Evolutionary conservation across 2,113 vertebrate species (phyloP).

Genomic region (Gymnocephalus cernua): DNA sequence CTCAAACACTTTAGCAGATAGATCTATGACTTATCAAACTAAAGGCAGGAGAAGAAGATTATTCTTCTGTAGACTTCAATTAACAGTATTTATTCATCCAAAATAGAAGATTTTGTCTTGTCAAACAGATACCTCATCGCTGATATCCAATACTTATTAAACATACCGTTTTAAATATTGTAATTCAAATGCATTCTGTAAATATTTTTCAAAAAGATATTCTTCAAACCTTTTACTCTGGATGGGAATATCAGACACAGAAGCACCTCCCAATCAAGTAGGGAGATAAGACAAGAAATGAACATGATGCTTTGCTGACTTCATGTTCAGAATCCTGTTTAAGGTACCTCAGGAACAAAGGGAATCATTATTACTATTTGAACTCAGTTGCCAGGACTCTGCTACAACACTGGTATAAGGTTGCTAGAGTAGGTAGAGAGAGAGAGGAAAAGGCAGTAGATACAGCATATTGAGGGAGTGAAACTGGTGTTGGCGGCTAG

Average conservation of each 20-base stretch:
- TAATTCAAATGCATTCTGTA: constrained; percentile 25
- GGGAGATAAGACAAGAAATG: constrained; percentile 54
- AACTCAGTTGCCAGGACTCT: constrained; percentile 67
- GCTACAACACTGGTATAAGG: constrained; percentile 41
- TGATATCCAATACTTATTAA: neutral
- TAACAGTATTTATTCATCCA: neutral
- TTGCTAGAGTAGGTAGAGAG: constrained; percentile 42
- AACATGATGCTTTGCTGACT: constrained; percentile 54
- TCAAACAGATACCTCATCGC: neutral
- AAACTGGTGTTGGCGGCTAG: constrained; percentile 65
- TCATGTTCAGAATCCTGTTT: constrained; percentile 57
- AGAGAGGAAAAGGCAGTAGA: constrained; percentile 9
- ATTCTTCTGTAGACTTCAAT: constrained; percentile 12
- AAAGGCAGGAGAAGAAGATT: constrained; percentile 6
- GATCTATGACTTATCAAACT: constrained; percentile 54
- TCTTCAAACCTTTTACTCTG: constrained; percentile 15
- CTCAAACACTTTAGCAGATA: constrained; percentile 85
- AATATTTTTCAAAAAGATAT: constrained; percentile 27
- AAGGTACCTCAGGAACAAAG: constrained; percentile 70
- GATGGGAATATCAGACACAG: constrained; percentile 27
- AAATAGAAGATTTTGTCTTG: neutral
- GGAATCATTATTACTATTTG: constrained; percentile 70
- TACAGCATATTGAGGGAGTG: constrained; percentile 54
- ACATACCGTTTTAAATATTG: neutral
- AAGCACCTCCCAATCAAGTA: constrained; percentile 35